phyloP scores from a whole-genome alignment of 92 coral and sea anemone species.

The Phymanthus crucifer region DNA sequence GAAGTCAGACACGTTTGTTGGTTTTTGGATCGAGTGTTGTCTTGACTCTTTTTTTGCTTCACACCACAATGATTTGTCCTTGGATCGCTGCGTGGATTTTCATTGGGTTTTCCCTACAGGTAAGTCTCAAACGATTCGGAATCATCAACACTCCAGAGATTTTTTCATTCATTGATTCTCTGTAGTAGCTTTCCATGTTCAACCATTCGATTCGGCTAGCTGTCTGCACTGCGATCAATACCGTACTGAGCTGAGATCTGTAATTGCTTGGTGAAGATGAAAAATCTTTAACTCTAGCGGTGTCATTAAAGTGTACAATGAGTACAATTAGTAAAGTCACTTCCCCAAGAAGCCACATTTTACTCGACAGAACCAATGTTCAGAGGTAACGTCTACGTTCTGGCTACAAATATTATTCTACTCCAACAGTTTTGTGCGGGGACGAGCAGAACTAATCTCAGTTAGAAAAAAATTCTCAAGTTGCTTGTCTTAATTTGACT shows the following conservation, averaged over 20 bases:
- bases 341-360: no score
- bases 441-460: no score
- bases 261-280: neutral
- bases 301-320: no score
- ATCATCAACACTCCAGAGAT: neutral
- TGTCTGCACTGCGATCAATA: neutral
- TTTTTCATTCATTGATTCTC: neutral
- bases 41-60: neutral
- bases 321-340: no score
- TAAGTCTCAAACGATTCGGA: neutral
- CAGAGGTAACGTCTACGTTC: no score
- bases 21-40: neutral
- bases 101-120: conserved; percentile 11
- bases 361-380: no score
- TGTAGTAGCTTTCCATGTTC: neutral
- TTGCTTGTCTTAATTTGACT: no score
- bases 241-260: no score
- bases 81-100: neutral
- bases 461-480: no score
- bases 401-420: no score
- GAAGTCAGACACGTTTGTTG: neutral
- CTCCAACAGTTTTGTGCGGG: no score
- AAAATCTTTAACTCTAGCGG: no score
- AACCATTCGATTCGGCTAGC: neutral
- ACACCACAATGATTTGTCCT: neutral